These are phyloP conservation scores for Erythrocebus patas DNA, from an alignment of 2,113 vertebrate species.

Conservation along the genomic window DNA sequence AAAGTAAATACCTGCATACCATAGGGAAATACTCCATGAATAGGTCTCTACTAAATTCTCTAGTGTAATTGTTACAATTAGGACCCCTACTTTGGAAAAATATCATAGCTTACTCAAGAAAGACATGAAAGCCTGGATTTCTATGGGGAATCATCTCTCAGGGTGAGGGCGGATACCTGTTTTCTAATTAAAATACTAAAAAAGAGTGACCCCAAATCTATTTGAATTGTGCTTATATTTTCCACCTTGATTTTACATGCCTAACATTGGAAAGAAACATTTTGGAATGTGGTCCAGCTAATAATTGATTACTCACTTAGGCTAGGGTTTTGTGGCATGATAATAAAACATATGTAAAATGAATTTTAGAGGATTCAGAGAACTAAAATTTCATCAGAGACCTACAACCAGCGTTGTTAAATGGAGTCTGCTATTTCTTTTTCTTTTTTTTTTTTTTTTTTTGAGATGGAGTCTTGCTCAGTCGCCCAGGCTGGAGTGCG, in stretches of 20 bases:
- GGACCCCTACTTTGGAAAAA: background rate
- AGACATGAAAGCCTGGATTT: background rate
- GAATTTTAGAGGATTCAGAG: background rate
- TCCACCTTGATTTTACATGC: background rate
- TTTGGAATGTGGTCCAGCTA: background rate
- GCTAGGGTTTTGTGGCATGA: background rate
- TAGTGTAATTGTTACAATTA: background rate
- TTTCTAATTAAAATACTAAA: background rate
- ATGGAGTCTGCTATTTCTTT: background rate
- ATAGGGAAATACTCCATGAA: background rate
- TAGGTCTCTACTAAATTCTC: background rate
- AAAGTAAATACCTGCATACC: fast-evolving
- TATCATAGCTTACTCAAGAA: background rate
- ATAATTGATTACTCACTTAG: background rate
- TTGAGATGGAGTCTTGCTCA: too few species aligned
- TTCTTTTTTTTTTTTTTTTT: too few species aligned
- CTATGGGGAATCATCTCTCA: too few species aligned
- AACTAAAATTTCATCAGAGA: background rate
- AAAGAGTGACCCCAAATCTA: background rate
- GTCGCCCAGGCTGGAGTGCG: too few species aligned
- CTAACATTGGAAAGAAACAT: background rate
- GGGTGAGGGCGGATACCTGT: background rate
- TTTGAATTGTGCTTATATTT: background rate
- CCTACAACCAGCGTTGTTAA: background rate
- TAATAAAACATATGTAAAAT: background rate